These are phyloP conservation scores for Euura saliciscinereae DNA, from an alignment of 1,140 invertebrate genomes.

Conservation along the genomic window DNA sequence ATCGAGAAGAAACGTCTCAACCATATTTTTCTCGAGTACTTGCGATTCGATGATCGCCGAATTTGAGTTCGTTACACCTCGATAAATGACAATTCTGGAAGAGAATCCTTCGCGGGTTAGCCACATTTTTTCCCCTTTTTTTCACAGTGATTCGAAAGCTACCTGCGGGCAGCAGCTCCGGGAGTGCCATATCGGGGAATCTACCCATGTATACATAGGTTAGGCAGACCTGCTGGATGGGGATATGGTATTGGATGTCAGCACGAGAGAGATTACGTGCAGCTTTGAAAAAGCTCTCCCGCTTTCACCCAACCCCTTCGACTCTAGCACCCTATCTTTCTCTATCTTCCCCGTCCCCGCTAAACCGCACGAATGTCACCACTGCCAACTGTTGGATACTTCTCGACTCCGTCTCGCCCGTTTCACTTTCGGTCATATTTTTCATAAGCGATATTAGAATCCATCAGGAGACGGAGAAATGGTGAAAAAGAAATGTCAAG, in stretches of 20 bases:
- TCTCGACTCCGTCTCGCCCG: constrained; percentile 14
- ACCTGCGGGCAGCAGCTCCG: constrained; percentile 9
- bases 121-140: too few species aligned
- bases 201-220: constrained; percentile 23
- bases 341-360: constrained; percentile 7
- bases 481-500: constrained; percentile 20
- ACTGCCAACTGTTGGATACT: constrained; percentile 4
- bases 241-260: constrained; percentile 41
- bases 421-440: constrained; percentile 37
- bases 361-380: neutral
- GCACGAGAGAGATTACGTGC: constrained; percentile 44
- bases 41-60: constrained; percentile 40
- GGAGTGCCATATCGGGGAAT: constrained; percentile 41
- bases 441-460: constrained; percentile 45
- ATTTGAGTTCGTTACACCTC: constrained; percentile 18
- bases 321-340: constrained; percentile 10
- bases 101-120: too few species aligned
- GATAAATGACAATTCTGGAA: neutral
- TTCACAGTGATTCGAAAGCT: too few species aligned
- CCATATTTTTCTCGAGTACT: constrained; percentile 18
- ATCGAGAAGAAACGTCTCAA: constrained; percentile 28
- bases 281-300: constrained; percentile 36
- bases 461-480: constrained; percentile 29
- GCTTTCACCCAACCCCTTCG: neutral
- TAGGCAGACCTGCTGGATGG: constrained; percentile 30